phyloP scores from a whole-genome alignment of 2,888 invertebrate genomes.

The Geophilus truncorum region DNA sequence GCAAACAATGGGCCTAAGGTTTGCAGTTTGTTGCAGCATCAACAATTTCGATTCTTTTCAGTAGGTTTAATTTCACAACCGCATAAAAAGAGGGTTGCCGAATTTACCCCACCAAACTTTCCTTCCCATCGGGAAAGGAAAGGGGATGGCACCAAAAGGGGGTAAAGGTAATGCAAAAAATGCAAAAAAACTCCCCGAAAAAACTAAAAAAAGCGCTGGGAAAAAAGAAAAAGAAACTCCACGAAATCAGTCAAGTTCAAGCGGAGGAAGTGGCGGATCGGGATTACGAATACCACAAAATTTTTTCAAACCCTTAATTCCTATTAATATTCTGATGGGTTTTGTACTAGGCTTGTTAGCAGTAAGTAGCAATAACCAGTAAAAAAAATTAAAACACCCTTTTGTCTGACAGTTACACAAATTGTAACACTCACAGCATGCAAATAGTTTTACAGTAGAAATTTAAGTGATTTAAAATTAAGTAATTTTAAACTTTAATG shows the following conservation, averaged over 20 bases:
- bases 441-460: too few relatives aligned
- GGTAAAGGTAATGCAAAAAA: too few relatives aligned
- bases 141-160: neutral
- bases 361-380: too few relatives aligned
- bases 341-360: neutral
- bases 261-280: neutral
- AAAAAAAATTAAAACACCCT: too few relatives aligned
- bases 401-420: too few relatives aligned
- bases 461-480: neutral
- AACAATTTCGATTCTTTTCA: neutral
- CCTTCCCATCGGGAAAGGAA: neutral
- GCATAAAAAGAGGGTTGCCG: neutral
- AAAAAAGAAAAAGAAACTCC: neutral
- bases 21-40: neutral
- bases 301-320: neutral
- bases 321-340: neutral
- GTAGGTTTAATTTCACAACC: neutral
- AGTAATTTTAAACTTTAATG: too few relatives aligned
- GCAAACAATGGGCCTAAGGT: neutral
- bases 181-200: too few relatives aligned
- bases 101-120: neutral
- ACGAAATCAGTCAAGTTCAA: neutral
- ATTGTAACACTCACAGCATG: too few relatives aligned
- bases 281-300: neutral
- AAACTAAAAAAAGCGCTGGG: neutral